Percentiles rank a stretch among this genome's conserved stretches.
These are phyloP conservation scores for Anniella stebbinsi DNA, from an alignment of 2,797 vertebrate species.

Conservation along the genomic window DNA sequence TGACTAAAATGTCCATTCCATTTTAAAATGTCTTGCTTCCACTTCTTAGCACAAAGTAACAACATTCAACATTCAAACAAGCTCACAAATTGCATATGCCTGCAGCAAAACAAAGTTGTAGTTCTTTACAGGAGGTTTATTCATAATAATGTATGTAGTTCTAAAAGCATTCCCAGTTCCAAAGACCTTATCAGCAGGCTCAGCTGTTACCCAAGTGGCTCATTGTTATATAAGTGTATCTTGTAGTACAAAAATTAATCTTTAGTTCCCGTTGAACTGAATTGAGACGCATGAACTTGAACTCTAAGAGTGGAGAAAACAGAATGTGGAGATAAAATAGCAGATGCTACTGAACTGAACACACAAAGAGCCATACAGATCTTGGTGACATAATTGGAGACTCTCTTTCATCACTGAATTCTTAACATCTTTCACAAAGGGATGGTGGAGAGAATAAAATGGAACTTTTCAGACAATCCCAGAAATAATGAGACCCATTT, in stretches of 20 bases:
- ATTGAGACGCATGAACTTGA: neutral
- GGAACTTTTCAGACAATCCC: neutral
- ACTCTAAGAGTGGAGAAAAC: neutral
- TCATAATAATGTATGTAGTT: neutral
- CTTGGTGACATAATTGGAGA: neutral
- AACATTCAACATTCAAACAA: neutral
- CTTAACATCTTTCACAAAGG: neutral
- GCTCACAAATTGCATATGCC: neutral
- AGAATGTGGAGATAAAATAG: neutral
- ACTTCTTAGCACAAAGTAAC: neutral
- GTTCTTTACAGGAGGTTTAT: neutral
- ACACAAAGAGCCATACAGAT: neutral
- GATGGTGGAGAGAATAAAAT: neutral
- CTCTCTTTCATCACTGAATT: neutral
- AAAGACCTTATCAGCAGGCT: neutral
- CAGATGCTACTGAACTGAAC: neutral
- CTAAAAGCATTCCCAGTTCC: neutral
- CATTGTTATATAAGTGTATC: conserved; percentile 8
- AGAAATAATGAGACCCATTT: neutral
- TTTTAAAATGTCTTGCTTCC: neutral
- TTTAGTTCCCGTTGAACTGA: conserved; percentile 47
- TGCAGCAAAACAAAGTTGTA: neutral
- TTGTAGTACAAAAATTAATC: rapidly evolving
- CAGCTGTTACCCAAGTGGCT: neutral
- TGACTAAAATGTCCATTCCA: neutral